Percentiles rank a stretch among this genome's conserved stretches.
Evolutionary conservation across 30 jellyfish, hydroid and myxozoan species (phyloP).

Genomic region (Hydractinia echinata): DNA sequence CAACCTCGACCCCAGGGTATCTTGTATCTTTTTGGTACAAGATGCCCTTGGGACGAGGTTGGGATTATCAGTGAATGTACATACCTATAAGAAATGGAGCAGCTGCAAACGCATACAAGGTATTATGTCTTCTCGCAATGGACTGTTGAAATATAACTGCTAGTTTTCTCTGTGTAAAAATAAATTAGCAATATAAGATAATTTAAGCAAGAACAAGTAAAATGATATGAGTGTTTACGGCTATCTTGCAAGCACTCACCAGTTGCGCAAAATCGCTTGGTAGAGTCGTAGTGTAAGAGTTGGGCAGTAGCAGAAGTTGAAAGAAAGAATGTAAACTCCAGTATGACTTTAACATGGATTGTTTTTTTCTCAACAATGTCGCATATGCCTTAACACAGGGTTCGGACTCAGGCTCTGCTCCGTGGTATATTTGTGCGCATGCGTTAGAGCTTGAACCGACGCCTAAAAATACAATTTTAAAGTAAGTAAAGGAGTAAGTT

Average conservation of each 20-base stretch:
- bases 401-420: neutral
- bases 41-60: neutral
- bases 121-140: neutral
- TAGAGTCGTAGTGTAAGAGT: neutral
- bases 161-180: too few relatives aligned
- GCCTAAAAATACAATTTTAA: neutral
- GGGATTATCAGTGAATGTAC: neutral
- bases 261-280: neutral
- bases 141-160: neutral
- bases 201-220: too few relatives aligned
- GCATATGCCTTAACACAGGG: constrained; percentile 11
- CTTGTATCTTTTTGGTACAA: too few relatives aligned
- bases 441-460: constrained; percentile 12
- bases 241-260: neutral
- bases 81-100: constrained; percentile 17
- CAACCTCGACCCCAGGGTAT: too few relatives aligned
- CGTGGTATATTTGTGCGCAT: constrained; percentile 1
- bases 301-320: constrained; percentile 8
- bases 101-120: neutral
- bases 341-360: constrained; percentile 10
- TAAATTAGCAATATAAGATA: too few relatives aligned
- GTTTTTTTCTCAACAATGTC: neutral
- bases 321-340: constrained; percentile 9
- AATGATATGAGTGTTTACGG: too few relatives aligned
- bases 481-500: too few relatives aligned